Percentiles rank a stretch among this genome's conserved stretches.
Evolutionary conservation across 2,888 invertebrate species (phyloP).

Genomic region (Drosophila suboccidentalis): DNA sequence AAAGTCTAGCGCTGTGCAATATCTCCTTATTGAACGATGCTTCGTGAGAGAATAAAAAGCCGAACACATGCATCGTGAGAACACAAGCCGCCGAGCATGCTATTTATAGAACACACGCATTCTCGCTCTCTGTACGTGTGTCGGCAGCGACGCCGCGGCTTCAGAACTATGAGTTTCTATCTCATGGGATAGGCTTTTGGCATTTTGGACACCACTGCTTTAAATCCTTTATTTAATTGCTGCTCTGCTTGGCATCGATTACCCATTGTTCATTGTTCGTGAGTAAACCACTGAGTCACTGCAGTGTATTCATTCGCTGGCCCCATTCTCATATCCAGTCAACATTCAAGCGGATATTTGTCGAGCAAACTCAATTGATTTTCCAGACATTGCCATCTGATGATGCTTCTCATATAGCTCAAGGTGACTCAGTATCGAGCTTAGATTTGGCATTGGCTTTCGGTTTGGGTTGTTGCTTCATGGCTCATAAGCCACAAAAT

Average conservation of each 20-base stretch:
- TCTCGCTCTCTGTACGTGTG: no score
- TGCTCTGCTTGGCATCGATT: slow-evolving; percentile 8
- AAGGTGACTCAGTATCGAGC: slow-evolving; percentile 28
- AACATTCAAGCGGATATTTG: slow-evolving; percentile 71
- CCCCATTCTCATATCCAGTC: neutral
- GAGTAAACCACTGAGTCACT: slow-evolving; percentile 11
- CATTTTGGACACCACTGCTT: neutral
- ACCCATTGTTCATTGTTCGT: slow-evolving; percentile 4
- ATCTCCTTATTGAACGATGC: no score
- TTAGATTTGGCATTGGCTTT: slow-evolving; percentile 1
- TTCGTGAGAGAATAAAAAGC: no score
- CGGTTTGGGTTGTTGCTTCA: slow-evolving; percentile 44
- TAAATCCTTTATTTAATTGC: slow-evolving; percentile 52
- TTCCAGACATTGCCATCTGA: slow-evolving; percentile 47
- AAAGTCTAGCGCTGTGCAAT: no score
- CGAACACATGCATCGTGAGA: no score
- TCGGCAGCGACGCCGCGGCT: no score
- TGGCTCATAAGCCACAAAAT: slow-evolving; percentile 73
- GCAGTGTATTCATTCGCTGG: slow-evolving; percentile 13
- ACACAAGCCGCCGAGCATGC: no score
- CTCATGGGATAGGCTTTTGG: no score
- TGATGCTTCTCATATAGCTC: slow-evolving; percentile 29
- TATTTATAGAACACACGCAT: no score
- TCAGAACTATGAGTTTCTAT: no score
- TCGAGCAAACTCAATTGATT: slow-evolving; percentile 76